A percentile compares a stretch with the other conserved stretches of the same genome.
Evolutionary conservation across 2,113 vertebrate species (phyloP).

Genomic region (Eptesicus fuscus): DNA sequence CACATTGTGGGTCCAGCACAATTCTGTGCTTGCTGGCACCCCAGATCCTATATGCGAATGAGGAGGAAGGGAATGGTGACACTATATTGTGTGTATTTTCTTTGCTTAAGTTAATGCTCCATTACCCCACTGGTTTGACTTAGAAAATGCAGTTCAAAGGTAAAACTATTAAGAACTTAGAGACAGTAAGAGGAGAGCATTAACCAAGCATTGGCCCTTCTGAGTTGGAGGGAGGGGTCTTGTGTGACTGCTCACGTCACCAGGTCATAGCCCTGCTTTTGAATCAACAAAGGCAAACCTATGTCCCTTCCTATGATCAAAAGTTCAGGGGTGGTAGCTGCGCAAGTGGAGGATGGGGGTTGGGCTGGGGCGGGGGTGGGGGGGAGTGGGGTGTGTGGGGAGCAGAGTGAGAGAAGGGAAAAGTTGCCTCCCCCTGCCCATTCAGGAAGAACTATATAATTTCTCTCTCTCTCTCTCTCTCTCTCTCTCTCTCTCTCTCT

Average conservation of each 20-base stretch:
- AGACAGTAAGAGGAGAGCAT: neutral
- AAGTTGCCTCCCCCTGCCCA: neutral
- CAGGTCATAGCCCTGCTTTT: neutral
- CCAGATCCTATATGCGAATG: rapidly evolving
- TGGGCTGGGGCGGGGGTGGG: too few relatives aligned
- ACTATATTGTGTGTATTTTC: neutral
- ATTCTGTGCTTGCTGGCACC: neutral
- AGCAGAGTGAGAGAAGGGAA: neutral
- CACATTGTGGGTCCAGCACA: neutral
- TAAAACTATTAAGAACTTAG: neutral
- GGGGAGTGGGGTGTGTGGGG: too few relatives aligned
- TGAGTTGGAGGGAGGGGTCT: neutral
- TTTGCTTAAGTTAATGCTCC: neutral
- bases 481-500: too few relatives aligned
- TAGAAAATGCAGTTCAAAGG: neutral
- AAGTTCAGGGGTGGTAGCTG: neutral
- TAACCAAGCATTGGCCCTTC: neutral
- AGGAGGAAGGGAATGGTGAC: neutral
- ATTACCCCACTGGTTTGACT: neutral
- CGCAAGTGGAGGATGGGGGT: neutral
- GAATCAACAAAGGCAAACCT: neutral
- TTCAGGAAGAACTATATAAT: neutral
- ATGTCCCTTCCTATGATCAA: neutral
- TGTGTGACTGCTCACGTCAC: neutral
- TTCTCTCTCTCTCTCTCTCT: too few relatives aligned